These are phyloP conservation scores for Tricholauxania praeusta DNA, from an alignment of 2,888 invertebrate genomes.

Conservation along the genomic window DNA sequence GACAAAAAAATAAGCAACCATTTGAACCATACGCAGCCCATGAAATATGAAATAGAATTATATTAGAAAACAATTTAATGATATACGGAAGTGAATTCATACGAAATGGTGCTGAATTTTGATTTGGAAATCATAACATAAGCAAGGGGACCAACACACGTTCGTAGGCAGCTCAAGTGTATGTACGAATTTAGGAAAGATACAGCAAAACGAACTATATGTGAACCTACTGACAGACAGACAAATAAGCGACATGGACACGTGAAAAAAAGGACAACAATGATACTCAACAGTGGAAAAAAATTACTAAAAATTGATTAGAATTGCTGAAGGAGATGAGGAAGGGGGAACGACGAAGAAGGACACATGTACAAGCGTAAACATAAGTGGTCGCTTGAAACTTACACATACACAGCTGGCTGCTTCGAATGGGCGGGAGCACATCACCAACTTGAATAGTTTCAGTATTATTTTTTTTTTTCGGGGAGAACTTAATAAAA, in stretches of 20 bases:
- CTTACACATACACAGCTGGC: too few relatives aligned
- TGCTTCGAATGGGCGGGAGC: too few relatives aligned
- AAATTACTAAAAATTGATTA: slow-evolving; percentile 67
- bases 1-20: slow-evolving; percentile 20
- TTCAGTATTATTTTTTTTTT: too few relatives aligned
- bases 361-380: too few relatives aligned
- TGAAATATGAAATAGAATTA: slow-evolving; percentile 17
- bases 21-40: neutral
- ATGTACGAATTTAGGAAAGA: slow-evolving; percentile 43
- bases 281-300: slow-evolving; percentile 33
- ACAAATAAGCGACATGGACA: slow-evolving; percentile 12
- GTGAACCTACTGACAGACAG: slow-evolving; percentile 9
- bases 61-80: slow-evolving; percentile 67
- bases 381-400: too few relatives aligned
- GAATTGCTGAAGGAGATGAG: slow-evolving; percentile 55
- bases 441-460: too few relatives aligned
- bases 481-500: too few relatives aligned
- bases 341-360: neutral
- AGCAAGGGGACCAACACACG: slow-evolving; percentile 50
- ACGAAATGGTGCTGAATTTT: slow-evolving; percentile 56
- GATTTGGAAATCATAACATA: slow-evolving; percentile 62
- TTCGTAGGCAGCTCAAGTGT: slow-evolving; percentile 39
- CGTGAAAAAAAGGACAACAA: slow-evolving; percentile 6
- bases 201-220: slow-evolving; percentile 29
- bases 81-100: slow-evolving; percentile 65